Conservation (phyloP, 2,888 invertebrate genomes). For the Argyra leucocephala region DNA sequence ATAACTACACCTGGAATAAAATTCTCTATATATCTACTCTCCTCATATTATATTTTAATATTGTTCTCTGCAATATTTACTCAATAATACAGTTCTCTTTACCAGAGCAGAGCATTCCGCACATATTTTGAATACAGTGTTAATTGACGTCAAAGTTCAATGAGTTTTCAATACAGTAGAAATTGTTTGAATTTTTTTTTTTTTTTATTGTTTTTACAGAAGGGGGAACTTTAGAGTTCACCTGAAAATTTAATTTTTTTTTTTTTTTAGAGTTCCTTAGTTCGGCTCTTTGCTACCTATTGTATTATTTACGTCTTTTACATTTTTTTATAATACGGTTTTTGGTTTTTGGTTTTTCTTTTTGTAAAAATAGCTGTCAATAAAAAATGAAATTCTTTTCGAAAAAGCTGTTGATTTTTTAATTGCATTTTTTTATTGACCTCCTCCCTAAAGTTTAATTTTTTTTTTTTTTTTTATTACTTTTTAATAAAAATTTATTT, state of each 20-base stretch:
- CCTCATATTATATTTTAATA: too few relatives aligned
- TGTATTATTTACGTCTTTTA: too few relatives aligned
- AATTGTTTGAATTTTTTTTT: too few relatives aligned
- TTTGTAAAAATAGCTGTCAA: neutral
- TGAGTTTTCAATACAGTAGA: neutral
- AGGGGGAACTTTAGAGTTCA: too few relatives aligned
- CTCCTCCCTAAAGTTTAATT: neutral
- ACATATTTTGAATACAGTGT: neutral
- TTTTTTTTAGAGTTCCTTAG: too few relatives aligned
- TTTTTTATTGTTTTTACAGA: neutral
- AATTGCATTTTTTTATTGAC: neutral
- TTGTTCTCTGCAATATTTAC: neutral
- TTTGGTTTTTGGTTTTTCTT: neutral
- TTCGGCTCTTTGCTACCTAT: too few relatives aligned
- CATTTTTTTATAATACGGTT: too few relatives aligned
- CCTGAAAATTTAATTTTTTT: too few relatives aligned
- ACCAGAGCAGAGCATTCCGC: neutral
- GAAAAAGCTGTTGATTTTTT: conserved; percentile 1
- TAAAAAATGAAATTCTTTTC: neutral
- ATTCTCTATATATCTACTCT: neutral
- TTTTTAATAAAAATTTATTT: neutral
- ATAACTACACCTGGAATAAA: neutral
- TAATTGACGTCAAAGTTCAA: conserved; percentile 1
- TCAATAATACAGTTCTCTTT: neutral
- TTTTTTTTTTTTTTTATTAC: neutral